Conservation (phyloP, 1,140 invertebrate species). For the Sycobia sp. region DNA sequence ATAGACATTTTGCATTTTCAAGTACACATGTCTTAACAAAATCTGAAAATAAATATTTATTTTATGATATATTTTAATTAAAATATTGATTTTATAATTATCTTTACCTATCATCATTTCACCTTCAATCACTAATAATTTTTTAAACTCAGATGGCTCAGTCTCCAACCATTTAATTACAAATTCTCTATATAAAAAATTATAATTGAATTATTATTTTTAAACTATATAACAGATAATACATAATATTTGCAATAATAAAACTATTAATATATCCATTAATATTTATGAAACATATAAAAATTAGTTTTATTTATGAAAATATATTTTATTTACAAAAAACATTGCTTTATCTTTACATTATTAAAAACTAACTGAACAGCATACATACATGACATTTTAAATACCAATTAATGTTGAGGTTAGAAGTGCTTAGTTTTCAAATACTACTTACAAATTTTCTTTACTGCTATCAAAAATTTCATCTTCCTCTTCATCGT, state of each 20-base stretch:
- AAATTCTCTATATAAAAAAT: conserved; percentile 36
- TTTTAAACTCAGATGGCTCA: conserved; percentile 41
- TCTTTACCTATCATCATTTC: conserved; percentile 46
- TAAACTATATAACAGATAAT: neutral
- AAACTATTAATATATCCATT: neutral
- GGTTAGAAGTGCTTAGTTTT: conserved; percentile 7
- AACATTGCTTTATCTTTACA: no score
- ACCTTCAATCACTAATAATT: conserved; percentile 48
- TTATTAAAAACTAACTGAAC: neutral
- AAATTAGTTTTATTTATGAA: neutral
- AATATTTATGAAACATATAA: neutral
- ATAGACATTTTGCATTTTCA: conserved; percentile 41
- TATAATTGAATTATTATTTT: no score
- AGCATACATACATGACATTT: neutral
- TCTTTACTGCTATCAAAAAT: conserved; percentile 23
- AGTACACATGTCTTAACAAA: conserved; percentile 40
- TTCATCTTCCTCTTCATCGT: conserved; percentile 48
- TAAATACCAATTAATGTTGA: neutral
- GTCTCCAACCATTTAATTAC: conserved; percentile 42
- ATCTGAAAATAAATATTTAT: conserved; percentile 38
- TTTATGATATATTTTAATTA: neutral
- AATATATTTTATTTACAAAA: no score
- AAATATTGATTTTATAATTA: neutral
- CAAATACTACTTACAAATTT: conserved; percentile 35
- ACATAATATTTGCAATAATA: no score